Base-by-base conservation (phyloP, 2,888 invertebrate genomes). In the Andrena chrysosceles region DNA sequence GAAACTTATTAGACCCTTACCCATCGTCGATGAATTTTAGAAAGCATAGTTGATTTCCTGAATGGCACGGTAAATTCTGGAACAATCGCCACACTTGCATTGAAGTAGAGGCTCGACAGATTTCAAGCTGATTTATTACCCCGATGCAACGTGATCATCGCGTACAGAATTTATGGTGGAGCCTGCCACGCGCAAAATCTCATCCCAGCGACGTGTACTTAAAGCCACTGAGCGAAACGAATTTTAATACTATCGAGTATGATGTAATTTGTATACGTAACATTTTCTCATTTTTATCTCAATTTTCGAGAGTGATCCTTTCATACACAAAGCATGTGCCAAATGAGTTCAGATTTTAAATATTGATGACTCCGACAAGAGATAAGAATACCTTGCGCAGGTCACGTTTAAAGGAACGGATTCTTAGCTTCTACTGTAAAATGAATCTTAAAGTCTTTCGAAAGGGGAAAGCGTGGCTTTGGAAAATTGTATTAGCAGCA, bases 111-210 rank as follows among this genome's bases (percentile, higher is more conserved):
- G 35, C 52, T 67, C 77, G 74, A 74, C 59, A 33, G 63, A 35
- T 54, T 64, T 56, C n/a, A 52, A 42, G n/a, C 68, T 73, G 73
- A 84, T 82, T 75, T 84, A 78, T 78, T 76, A 70, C 35, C 48
- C 52, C 16, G 54, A 71, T 64, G 42, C 48, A 66, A 13, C 56
- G 31, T 67, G 77, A 70, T 80, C 83, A 73, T 64, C 54, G 66
- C 8, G 35, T 33, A 48, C 54, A 54, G 76, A 86, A 76, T 82
- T 82, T 78, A 74, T 60, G 31, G 33, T 3, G 35, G 74, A 70
- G 48, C 72, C 33, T 69, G 62, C 49, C 54, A 59, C 31, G 13
- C 35, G 64, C 48, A 31, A 74, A 76, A 85, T 76, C 33, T 54
- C 49, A 66, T 59, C 59, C 35, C 59, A 31, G 26, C 35, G 13